These are phyloP conservation scores for Momotus momota DNA, from an alignment of 2,797 vertebrate genomes.

Conservation along the genomic window DNA sequence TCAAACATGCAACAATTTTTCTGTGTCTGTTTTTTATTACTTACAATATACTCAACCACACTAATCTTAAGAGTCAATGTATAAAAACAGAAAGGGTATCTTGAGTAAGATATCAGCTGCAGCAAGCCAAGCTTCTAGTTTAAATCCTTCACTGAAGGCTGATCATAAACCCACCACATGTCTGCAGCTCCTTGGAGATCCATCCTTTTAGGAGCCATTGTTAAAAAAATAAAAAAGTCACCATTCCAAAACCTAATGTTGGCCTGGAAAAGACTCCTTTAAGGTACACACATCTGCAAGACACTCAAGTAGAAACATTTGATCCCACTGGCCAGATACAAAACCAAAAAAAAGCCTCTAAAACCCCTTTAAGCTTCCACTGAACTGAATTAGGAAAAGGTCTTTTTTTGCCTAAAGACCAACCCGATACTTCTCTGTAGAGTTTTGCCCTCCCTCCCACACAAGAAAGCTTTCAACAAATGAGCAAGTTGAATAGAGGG, in stretches of 20 bases:
- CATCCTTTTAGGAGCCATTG: background rate
- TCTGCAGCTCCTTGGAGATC: background rate
- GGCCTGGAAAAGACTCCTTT: background rate
- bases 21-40: constrained; percentile 38
- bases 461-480: background rate
- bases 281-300: background rate
- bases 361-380: background rate
- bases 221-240: background rate
- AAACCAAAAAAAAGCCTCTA: background rate
- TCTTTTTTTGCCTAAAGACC: background rate
- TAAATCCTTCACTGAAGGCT: background rate
- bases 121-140: background rate
- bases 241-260: background rate
- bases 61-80: background rate
- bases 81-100: background rate
- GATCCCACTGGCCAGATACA: background rate
- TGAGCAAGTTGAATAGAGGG: background rate
- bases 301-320: background rate
- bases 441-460: background rate
- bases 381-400: background rate
- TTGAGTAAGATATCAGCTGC: background rate
- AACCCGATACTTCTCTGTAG: background rate
- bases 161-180: background rate
- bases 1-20: constrained; percentile 54
- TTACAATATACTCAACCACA: background rate